Evolutionary conservation across 2,113 vertebrate genomes (phyloP), one percentile per base, ranked within the genome.

Genomic region (Phaetusa simplex): DNA sequence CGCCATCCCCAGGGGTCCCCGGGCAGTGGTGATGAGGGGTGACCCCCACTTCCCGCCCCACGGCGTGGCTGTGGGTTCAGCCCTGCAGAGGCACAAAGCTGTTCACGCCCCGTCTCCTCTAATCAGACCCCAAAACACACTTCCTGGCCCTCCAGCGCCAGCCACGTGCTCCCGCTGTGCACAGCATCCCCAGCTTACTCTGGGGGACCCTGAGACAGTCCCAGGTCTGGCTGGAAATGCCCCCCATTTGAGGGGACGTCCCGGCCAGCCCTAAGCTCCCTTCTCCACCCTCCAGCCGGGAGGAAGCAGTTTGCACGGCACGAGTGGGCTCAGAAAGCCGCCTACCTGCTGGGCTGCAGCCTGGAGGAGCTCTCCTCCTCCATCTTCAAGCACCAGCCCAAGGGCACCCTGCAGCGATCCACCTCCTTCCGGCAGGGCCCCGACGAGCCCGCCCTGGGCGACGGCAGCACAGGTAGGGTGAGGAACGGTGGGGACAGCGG

Each of bases 321-420:
- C 1, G 99, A 99, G 86, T 99, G 99, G 99, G 99, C 99, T 58
- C 99, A 99, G 98, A 99, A 99, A 89, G 99, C 99, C 0, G 99
- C 99, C 0, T 99, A 99, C 97, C 98, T 99, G 97, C 96, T 97
- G 95, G 99, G 99, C 95, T 99, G 99, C 95, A 98, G 98, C 74
- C 97, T 99, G 95, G 99, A 99, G 96, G 99, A 99, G 91, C 98
- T 99, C 62, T 99, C 99, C 92, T 99, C 99, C 0, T 97, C 99
- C 69, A 99, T 99, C 97, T 99, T 99, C 96, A 99, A 99, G 95
- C 99, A 99, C 85, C 99, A 99, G 83, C 96, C 98, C 93, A 99
- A 99, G 98, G 98, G 98, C 62, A 97, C 98, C 84, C 96, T 99
- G 86, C 99, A 99, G 96, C 98, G 99, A 64, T 99, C 99, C 81